These are phyloP conservation scores for Mechanitis mazaeus DNA, from an alignment of 2,888 invertebrate species.

Conservation along the genomic window DNA sequence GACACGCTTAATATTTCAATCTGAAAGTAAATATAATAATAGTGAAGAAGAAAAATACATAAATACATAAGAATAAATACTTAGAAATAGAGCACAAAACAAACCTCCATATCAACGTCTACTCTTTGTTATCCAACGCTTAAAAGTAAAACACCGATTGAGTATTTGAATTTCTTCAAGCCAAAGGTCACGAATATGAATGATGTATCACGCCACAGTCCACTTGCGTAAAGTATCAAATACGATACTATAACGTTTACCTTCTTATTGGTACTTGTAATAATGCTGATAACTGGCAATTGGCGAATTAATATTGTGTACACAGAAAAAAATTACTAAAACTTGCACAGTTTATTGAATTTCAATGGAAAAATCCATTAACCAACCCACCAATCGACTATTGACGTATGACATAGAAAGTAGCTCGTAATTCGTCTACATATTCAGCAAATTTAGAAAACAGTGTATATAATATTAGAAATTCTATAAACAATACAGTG, in stretches of 20 bases:
- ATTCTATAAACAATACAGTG: no score
- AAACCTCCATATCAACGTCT: conserved; percentile 23
- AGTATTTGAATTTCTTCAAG: conserved; percentile 16
- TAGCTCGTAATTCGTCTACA: no score
- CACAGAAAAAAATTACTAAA: no score
- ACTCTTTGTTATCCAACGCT: conserved; percentile 1
- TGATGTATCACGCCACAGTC: conserved; percentile 4
- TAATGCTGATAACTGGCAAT: background rate
- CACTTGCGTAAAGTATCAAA: conserved; percentile 5
- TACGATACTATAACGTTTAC: background rate
- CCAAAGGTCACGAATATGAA: conserved; percentile 26
- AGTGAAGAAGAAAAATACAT: no score
- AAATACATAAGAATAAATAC: no score
- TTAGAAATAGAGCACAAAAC: conserved; percentile 2
- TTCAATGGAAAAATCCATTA: no score
- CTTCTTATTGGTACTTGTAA: background rate
- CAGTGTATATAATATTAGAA: no score
- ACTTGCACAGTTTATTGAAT: no score
- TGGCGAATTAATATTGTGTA: background rate
- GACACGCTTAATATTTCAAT: conserved; percentile 76
- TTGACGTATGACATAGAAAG: no score
- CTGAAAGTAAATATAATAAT: conserved; percentile 44
- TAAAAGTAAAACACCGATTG: conserved; percentile 7
- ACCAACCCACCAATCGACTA: no score
- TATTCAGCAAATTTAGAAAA: no score